A percentile compares a stretch with the other conserved stretches of the same genome.
Evolutionary conservation across 2,888 invertebrate species (phyloP).

Genomic region (Hirudinaria manillensis): DNA sequence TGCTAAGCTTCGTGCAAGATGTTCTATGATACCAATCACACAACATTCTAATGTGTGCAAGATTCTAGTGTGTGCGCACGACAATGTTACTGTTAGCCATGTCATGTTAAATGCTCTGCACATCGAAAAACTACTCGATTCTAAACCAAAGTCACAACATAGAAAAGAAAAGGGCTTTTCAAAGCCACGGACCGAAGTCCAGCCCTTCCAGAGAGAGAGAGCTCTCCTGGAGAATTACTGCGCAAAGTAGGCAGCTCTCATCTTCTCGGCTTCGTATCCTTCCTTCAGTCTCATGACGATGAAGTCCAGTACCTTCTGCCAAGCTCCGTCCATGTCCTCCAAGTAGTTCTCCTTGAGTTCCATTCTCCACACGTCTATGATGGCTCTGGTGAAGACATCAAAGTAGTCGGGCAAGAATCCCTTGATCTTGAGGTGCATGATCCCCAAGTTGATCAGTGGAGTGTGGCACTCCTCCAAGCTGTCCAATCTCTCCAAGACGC

Average conservation of each 20-base stretch:
- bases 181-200: no score
- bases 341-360: conserved; percentile 30
- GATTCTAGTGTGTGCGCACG: no score
- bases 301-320: conserved; percentile 15
- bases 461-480: neutral
- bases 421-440: conserved; percentile 15
- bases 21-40: no score
- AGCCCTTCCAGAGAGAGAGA: no score
- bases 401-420: conserved; percentile 29
- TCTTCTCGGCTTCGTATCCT: conserved; percentile 28
- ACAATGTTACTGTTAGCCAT: no score
- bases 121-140: no score
- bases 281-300: conserved; percentile 22
- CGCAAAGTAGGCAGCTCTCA: neutral
- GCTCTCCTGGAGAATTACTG: no score
- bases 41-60: no score
- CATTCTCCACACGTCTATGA: conserved; percentile 28
- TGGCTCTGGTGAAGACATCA: conserved; percentile 30
- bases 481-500: conserved; percentile 27
- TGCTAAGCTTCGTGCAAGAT: no score
- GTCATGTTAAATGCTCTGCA: no score
- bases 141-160: no score
- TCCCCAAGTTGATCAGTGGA: conserved; percentile 20
- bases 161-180: no score
- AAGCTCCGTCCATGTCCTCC: conserved; percentile 22